A percentile compares a stretch with the other conserved stretches of the same genome.
Conservation (phyloP, 1,140 invertebrate genomes). For the Drosophila kanapiae region DNA sequence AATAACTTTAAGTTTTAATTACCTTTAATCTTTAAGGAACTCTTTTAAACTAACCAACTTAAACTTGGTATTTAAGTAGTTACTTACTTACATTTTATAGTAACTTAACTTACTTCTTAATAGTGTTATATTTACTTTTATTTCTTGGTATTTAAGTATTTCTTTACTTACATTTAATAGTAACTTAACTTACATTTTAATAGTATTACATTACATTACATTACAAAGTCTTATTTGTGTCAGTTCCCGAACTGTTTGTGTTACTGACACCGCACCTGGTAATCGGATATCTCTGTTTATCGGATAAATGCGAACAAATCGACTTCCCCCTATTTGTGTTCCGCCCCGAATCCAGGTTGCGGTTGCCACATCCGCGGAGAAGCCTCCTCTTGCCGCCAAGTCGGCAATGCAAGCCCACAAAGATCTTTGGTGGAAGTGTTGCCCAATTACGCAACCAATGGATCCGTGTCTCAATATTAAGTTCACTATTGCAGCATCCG, state of each 20-base stretch:
- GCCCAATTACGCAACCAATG: constrained; percentile 54
- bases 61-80: too few species aligned
- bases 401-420: background rate
- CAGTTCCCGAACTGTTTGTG: constrained; percentile 8
- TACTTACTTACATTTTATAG: background rate
- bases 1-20: too few species aligned
- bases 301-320: constrained; percentile 23
- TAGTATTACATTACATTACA: too few species aligned
- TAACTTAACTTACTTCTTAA: too few species aligned
- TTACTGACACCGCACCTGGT: constrained; percentile 13
- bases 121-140: background rate
- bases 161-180: too few species aligned
- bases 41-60: too few species aligned
- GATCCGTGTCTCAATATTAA: constrained; percentile 69
- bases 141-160: too few species aligned
- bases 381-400: constrained; percentile 8
- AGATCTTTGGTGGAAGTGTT: constrained; percentile 22
- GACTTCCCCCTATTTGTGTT: constrained; percentile 32
- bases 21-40: too few species aligned
- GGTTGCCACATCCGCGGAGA: constrained; percentile 39
- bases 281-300: constrained; percentile 32
- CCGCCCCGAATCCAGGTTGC: constrained; percentile 34
- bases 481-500: constrained; percentile 73
- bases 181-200: too few species aligned
- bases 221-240: constrained; percentile 36